Conservation (phyloP, 2,888 invertebrate species). For the Megaustenia siamemsis region DNA sequence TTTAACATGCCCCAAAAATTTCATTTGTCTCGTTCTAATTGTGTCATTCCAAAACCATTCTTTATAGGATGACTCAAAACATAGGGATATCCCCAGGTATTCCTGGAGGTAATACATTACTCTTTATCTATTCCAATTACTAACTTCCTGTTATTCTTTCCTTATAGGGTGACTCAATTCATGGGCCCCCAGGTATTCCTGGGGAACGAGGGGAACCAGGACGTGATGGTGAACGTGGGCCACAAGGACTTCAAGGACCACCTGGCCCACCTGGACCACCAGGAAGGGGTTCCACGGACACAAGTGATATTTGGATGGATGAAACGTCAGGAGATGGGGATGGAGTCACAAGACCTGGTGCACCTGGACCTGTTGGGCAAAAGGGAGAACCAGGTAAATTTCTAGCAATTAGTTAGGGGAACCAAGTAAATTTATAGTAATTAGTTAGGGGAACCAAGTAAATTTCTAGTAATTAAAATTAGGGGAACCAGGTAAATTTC, state of each 20-base stretch:
- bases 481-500: too few relatives aligned
- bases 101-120: too few relatives aligned
- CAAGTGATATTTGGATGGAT: not conserved
- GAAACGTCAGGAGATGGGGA: conserved; percentile 8
- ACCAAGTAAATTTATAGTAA: too few relatives aligned
- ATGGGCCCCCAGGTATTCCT: conserved; percentile 58
- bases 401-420: too few relatives aligned
- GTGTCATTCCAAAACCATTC: too few relatives aligned
- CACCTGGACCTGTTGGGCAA: conserved; percentile 54
- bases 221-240: conserved; percentile 56
- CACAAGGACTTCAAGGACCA: conserved; percentile 60
- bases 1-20: too few relatives aligned
- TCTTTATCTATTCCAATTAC: too few relatives aligned
- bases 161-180: conserved; percentile 55
- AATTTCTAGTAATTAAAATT: too few relatives aligned
- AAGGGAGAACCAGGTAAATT: conserved; percentile 32
- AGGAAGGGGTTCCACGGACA: conserved; percentile 30
- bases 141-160: not conserved
- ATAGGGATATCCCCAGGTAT: too few relatives aligned
- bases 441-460: too few relatives aligned
- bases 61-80: too few relatives aligned
- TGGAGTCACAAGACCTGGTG: conserved; percentile 46
- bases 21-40: too few relatives aligned
- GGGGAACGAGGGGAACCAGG: conserved; percentile 61
- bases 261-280: conserved; percentile 59